phyloP scores from a whole-genome alignment of 2,113 vertebrate species.

The Laticauda laticaudata region DNA sequence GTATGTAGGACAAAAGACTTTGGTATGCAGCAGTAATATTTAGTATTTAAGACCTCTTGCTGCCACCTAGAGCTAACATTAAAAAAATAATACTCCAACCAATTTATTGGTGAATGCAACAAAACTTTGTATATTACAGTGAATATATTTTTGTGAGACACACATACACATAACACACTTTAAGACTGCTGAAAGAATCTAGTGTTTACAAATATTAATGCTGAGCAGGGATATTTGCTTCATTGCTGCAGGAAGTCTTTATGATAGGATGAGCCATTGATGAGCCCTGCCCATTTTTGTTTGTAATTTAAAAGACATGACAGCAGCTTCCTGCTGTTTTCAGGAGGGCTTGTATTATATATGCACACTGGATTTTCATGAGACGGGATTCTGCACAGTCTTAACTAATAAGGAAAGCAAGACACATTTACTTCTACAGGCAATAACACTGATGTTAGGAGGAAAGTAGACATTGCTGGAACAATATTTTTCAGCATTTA shows the following conservation, averaged over 20 bases:
- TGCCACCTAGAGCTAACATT: constrained; percentile 63
- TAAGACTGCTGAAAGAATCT: neutral
- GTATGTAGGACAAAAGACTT: neutral
- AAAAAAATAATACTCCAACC: constrained; percentile 29
- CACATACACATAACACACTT: neutral
- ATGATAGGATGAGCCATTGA: neutral
- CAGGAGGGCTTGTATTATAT: neutral
- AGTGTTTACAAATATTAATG: neutral
- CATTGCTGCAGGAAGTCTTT: neutral
- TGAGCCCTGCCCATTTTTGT: neutral
- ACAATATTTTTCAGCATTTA: neutral
- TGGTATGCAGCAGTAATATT: neutral
- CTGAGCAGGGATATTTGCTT: neutral
- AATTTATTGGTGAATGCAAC: neutral
- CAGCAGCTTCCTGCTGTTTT: neutral
- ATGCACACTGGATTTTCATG: neutral
- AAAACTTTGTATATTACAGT: neutral
- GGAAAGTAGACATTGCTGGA: neutral
- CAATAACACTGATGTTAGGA: neutral
- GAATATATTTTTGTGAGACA: neutral
- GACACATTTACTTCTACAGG: neutral
- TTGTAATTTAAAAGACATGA: neutral
- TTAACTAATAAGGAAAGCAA: neutral
- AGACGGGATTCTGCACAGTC: neutral
- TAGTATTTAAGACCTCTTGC: constrained; percentile 26